Evolutionary conservation across 37 sponge, comb jelly and placozoan species (phyloP).

Genomic region (Theonella swinhoei): DNA sequence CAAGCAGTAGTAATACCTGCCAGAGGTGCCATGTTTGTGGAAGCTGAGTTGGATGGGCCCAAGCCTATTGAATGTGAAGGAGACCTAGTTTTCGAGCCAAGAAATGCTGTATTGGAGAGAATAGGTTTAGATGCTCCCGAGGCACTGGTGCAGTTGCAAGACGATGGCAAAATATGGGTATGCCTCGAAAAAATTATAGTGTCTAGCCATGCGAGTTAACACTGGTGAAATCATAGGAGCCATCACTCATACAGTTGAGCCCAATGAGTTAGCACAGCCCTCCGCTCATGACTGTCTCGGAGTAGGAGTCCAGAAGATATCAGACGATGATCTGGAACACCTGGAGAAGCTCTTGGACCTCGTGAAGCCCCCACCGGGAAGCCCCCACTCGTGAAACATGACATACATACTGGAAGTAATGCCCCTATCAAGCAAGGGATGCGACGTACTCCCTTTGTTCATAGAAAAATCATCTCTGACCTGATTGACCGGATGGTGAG

Average conservation of each 20-base stretch:
- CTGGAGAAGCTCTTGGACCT: too few relatives aligned
- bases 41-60: not conserved
- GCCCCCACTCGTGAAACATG: slow-evolving; percentile 28
- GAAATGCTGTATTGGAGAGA: not conserved
- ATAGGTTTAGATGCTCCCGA: not conserved
- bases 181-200: not conserved
- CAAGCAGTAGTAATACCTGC: not conserved
- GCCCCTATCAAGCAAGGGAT: slow-evolving; percentile 37
- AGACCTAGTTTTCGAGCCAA: slow-evolving; percentile 6
- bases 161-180: not conserved
- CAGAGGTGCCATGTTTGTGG: not conserved
- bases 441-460: slow-evolving; percentile 14
- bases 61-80: not conserved
- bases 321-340: too few relatives aligned
- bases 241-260: too few relatives aligned
- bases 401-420: slow-evolving; percentile 28
- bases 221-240: too few relatives aligned
- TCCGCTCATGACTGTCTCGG: too few relatives aligned
- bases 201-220: too few relatives aligned
- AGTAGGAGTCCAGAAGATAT: too few relatives aligned
- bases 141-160: not conserved
- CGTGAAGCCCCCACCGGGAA: too few relatives aligned
- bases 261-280: too few relatives aligned
- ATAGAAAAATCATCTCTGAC: not conserved
- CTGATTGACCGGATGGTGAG: slow-evolving; percentile 14